Conservation (phyloP, 2,888 invertebrate species). For the Mythimna albipuncta region DNA sequence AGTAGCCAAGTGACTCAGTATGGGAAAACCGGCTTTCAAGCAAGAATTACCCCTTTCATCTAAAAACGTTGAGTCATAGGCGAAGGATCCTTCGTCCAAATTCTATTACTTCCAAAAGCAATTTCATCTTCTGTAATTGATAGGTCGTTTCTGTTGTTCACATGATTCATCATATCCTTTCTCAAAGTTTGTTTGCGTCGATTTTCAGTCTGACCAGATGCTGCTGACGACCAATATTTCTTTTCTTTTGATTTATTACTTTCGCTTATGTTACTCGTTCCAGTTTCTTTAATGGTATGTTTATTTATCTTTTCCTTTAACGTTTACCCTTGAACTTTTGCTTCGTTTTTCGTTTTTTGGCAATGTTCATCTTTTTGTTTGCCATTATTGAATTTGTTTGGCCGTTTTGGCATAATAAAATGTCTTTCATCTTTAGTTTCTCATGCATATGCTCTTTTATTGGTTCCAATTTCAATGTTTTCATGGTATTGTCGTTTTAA, state of each 20-base stretch:
- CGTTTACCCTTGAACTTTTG: conserved; percentile 45
- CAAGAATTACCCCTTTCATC: not conserved
- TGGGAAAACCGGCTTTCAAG: not conserved
- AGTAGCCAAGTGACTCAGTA: not conserved
- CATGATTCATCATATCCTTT: conserved; percentile 28
- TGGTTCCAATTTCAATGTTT: conserved; percentile 3
- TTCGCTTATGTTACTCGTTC: conserved; percentile 18
- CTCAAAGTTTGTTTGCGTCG: conserved; percentile 32
- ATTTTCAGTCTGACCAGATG: conserved; percentile 33
- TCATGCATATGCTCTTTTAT: conserved; percentile 16
- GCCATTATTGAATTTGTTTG: conserved; percentile 23
- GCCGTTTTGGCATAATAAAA: conserved; percentile 11
- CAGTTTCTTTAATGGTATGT: conserved; percentile 36
- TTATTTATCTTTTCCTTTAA: conserved; percentile 20
- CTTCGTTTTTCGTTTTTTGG: conserved; percentile 27
- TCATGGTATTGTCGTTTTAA: conserved; percentile 1
- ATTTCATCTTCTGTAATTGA: conserved; percentile 23
- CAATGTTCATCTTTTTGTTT: conserved; percentile 28
- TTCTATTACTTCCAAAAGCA: conserved; percentile 19
- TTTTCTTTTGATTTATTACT: conserved; percentile 38
- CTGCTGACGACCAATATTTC: conserved; percentile 32
- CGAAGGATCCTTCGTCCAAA: not conserved
- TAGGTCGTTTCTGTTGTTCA: conserved; percentile 6
- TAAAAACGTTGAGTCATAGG: not conserved
- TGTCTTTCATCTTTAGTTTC: conserved; percentile 21